Percentiles rank a stretch among this genome's conserved stretches.
phyloP scores from a whole-genome alignment of 2,888 invertebrate genomes.

The Drosophila dives region DNA sequence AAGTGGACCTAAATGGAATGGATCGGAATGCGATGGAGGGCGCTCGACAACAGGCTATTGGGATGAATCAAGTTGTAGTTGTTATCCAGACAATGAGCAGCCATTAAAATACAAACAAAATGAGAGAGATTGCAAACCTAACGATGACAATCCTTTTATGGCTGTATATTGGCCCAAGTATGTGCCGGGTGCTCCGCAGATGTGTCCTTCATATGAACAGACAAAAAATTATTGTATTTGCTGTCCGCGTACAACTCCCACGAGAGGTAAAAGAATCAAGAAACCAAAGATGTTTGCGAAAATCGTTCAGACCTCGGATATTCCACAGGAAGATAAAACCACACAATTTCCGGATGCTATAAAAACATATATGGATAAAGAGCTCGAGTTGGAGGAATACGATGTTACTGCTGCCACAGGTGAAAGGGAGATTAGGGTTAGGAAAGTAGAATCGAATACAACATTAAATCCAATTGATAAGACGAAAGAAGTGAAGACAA shows the following conservation, averaged over 20 bases:
- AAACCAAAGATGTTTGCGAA: not conserved
- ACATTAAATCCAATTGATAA: not conserved
- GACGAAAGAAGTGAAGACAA: not conserved
- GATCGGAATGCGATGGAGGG: not conserved
- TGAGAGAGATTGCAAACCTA: too few relatives aligned
- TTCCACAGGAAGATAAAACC: not conserved
- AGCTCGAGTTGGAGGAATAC: not conserved
- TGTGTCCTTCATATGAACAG: not conserved
- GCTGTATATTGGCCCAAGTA: not conserved
- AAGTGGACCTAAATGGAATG: not conserved
- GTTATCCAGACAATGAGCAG: not conserved
- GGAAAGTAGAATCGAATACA: not conserved
- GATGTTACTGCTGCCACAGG: not conserved
- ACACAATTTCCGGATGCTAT: slow-evolving; percentile 22
- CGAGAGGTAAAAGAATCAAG: not conserved
- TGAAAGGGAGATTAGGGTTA: slow-evolving; percentile 4
- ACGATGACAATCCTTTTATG: slow-evolving; percentile 14
- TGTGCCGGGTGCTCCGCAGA: not conserved
- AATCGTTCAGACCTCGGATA: slow-evolving; percentile 3
- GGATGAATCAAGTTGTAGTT: not conserved
- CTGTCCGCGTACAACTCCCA: not conserved
- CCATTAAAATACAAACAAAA: not conserved
- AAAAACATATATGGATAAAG: not conserved
- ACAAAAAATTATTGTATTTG: not conserved
- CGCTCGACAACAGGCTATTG: not conserved